Conservation (phyloP, 2,888 invertebrate species). For the Tridacna crocea region DNA sequence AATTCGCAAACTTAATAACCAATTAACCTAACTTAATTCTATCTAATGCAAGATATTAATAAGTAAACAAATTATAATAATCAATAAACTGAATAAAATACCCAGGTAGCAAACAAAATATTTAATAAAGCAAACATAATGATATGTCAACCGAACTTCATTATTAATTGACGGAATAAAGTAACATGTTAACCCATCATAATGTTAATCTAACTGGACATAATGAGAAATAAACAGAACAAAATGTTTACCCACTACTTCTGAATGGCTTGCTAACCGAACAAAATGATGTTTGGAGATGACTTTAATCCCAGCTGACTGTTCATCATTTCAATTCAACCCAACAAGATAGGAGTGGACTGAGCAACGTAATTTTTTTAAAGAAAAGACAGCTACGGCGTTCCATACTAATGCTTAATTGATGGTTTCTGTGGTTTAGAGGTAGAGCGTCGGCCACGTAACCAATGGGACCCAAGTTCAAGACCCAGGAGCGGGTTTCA, state of each 20-base stretch:
- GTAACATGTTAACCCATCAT: not conserved
- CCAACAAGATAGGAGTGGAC: not conserved
- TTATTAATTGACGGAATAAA: not conserved
- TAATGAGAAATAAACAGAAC: not conserved
- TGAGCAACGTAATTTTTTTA: not conserved
- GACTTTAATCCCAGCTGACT: not conserved
- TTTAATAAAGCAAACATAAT: not conserved
- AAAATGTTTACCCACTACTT: not conserved
- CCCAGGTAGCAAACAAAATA: not conserved
- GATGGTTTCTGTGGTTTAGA: too few species aligned
- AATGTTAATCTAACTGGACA: not conserved
- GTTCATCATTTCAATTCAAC: not conserved
- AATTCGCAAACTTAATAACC: too few species aligned
- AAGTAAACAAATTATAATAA: too few species aligned
- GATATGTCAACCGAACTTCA: conserved; percentile 2
- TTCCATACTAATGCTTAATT: too few species aligned
- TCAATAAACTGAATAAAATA: too few species aligned
- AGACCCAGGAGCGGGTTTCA: too few species aligned
- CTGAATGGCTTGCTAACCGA: not conserved
- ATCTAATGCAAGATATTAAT: too few species aligned
- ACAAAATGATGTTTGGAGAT: not conserved
- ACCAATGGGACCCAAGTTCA: too few species aligned
- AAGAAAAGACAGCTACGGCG: conserved; percentile 2
- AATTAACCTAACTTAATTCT: too few species aligned
- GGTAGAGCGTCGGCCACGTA: too few species aligned